Base-by-base conservation (phyloP, 2,113 vertebrate species). In the Delphinus delphis region DNA sequence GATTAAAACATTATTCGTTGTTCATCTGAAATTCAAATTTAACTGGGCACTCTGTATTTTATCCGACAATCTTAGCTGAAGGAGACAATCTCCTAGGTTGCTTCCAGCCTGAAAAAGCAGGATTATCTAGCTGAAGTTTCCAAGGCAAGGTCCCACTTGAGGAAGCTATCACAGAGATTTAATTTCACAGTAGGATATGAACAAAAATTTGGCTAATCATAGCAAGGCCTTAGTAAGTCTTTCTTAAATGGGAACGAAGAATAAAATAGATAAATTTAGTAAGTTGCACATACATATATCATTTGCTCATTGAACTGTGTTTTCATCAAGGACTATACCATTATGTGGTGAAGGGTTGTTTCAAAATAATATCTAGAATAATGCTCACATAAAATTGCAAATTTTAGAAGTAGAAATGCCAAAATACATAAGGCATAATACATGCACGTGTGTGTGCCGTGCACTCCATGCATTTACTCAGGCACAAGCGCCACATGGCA, bases 371-470 rank as follows among this genome's bases (percentile, higher is more conserved):
- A 70, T 65, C 11, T 74, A 91, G 50, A 88, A 73, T 86, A 33
- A 83, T 3, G 38, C 15, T 33, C 36, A 18, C 6, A 9, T 47
- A 17, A 94, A 44, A 47, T n/a, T 92, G 62, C 44, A 74, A 68
- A 97, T 87, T 62, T 76, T 50, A 60, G 76, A 60, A 84, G 18
- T 21, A 65, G 53, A 96, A 73, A 41, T 10, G 44, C 67, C 79
- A 55, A 81, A 68, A 31, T 60, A 44, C 8, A 50, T 53, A 28
- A 53, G 31, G 11, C 12, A 28, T 4, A 63, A 50, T 14, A 47
- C 4, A 33, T 1, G 12, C n/a, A 0, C 3, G 1, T 11, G 26
- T 14, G 25, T 14, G 3, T 1, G 14, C 0, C 0, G 4, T 0
- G 1, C 26, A 13, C 13, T 68, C 28, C 25, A 10, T 1, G 6